phyloP scores from a whole-genome alignment of 2,888 invertebrate species.

The Craniophora ligustri region DNA sequence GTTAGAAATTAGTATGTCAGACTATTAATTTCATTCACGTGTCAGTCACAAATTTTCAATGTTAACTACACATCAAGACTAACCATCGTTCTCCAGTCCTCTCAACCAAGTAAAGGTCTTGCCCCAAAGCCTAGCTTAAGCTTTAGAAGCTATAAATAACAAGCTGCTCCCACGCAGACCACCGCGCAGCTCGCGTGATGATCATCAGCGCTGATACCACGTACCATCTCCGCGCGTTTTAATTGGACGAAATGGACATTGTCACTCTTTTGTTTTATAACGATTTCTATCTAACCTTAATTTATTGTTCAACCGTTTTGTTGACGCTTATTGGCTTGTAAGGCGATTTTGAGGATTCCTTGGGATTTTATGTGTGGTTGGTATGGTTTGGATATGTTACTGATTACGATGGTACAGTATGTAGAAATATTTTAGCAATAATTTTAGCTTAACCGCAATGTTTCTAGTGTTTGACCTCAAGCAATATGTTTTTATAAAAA shows the following conservation, averaged over 20 bases:
- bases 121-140: background rate
- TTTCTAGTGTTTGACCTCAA: too few species aligned
- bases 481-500: too few species aligned
- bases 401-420: too few species aligned
- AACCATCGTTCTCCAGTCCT: too few species aligned
- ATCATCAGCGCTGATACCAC: conserved; percentile 45
- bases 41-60: too few species aligned
- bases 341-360: background rate
- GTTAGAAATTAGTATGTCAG: too few species aligned
- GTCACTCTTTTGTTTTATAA: conserved; percentile 47
- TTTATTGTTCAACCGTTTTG: conserved; percentile 37
- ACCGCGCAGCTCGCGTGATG: conserved; percentile 54
- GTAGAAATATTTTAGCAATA: too few species aligned
- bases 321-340: conserved; percentile 10
- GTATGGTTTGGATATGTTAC: background rate
- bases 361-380: background rate
- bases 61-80: too few species aligned
- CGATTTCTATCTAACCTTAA: conserved; percentile 52
- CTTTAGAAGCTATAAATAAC: conserved; percentile 7
- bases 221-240: conserved; percentile 41
- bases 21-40: too few species aligned
- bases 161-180: conserved; percentile 40
- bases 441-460: too few species aligned
- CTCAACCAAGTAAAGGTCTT: background rate
- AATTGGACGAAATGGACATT: conserved; percentile 47